Percentiles rank a stretch among this genome's conserved stretches.
Conservation (phyloP, 2,113 vertebrate species). For the Peromyscus californicus region DNA sequence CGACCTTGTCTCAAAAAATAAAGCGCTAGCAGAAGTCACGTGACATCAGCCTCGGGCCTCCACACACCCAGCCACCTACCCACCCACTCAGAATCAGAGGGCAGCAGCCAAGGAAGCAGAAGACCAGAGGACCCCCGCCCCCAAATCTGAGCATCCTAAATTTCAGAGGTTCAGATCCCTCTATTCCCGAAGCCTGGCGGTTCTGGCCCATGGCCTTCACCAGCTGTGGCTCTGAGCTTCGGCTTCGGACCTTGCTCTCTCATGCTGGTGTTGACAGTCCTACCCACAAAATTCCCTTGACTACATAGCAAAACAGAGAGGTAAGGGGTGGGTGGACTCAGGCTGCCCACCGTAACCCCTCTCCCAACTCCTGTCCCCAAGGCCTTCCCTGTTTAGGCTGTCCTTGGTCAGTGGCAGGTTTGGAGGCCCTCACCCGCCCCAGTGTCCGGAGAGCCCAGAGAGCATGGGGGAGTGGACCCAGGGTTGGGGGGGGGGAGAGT, state of each 20-base stretch:
- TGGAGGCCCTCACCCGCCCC: slow-evolving; percentile 36
- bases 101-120: background rate
- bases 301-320: slow-evolving; percentile 33
- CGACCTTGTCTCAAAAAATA: background rate
- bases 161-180: background rate
- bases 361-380: background rate
- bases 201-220: background rate
- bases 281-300: slow-evolving; percentile 21
- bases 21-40: background rate
- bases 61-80: background rate
- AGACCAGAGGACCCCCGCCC: background rate
- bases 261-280: background rate
- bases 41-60: background rate
- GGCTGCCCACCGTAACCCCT: background rate
- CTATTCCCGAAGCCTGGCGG: background rate
- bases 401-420: background rate
- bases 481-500: background rate
- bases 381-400: slow-evolving; percentile 45
- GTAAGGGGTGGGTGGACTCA: background rate
- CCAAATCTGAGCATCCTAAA: background rate
- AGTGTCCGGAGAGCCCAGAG: slow-evolving; percentile 75
- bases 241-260: background rate
- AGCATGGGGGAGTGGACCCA: slow-evolving; percentile 64
- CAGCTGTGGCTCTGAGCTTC: background rate
- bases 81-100: background rate